Base-by-base conservation (phyloP, 2,797 vertebrate genomes). In the Urosaurus nigricauda region DNA sequence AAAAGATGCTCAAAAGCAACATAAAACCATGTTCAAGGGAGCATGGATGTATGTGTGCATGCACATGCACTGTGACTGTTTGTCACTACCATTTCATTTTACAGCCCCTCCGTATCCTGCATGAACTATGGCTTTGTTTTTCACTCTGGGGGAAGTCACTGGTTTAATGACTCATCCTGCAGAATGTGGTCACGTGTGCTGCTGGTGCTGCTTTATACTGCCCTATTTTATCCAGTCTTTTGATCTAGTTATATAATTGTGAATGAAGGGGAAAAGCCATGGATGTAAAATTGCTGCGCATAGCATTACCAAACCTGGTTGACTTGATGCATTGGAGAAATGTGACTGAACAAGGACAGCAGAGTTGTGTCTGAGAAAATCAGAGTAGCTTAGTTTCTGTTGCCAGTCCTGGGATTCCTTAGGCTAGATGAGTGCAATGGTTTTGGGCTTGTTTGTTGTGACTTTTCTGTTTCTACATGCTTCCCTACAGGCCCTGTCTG, bases 171-270 rank as follows among this genome's bases (percentile, higher is more conserved):
- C 93, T 96, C 94, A 95, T 94, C 91, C 90, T 1, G 0, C 89
- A 95, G 94, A 93, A 81, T 95, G 91, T 17, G 83, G 60, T 92
- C 94, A 94, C 47, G 1, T 94, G 92, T 90, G 80, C 89, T 90
- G 91, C 92, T 88, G 56, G 94, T 93, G 91, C 91, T 81, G 92
- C 60, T 94, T 95, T 94, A 91, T 93, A 94, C 93, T 96, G 95
- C 94, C 94, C 93, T 96, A 78, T 95, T 96, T 96, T 93, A 92
- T 92, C 92, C 92, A 85, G 56, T 92, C 93, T 94, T 95, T 94
- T 94, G 92, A 92, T 94, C 91, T 93, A 90, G 92, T 96, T 96
- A 94, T 74, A 73, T 95, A 95, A 96, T 85, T 40, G 35, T 79
- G 86, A 94, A 88, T 88, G 3, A 1, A 90, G 89, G 84, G 84